phyloP scores from a whole-genome alignment of 2,888 invertebrate genomes.

The Dryococelus australis region DNA sequence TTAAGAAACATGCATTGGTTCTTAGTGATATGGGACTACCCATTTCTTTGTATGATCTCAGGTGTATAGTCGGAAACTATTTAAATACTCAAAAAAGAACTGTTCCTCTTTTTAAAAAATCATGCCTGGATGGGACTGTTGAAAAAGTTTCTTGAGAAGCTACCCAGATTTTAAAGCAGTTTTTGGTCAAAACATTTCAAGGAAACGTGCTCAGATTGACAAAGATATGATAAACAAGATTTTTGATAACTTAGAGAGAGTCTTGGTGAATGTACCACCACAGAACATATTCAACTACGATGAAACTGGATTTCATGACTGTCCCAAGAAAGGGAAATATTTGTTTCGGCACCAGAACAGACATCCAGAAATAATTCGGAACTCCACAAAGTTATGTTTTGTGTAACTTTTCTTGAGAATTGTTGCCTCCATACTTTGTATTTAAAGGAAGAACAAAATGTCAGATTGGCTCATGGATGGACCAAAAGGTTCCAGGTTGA shows the following conservation, averaged over 20 bases:
- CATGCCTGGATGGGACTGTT: background rate
- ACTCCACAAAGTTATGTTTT: background rate
- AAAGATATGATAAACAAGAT: no score
- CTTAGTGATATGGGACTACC: background rate
- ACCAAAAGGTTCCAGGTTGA: background rate
- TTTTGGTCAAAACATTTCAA: background rate
- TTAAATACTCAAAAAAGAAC: background rate
- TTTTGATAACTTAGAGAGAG: no score
- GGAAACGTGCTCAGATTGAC: background rate
- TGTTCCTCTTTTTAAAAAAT: background rate
- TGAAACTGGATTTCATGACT: slow-evolving; percentile 7
- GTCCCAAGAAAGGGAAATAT: background rate
- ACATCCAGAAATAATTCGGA: no score
- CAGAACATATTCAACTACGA: background rate
- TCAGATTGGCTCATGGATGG: background rate
- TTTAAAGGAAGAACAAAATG: background rate
- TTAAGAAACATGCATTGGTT: background rate
- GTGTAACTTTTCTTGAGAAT: background rate
- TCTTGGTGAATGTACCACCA: no score
- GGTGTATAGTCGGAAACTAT: background rate
- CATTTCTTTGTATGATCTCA: background rate
- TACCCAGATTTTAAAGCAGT: background rate
- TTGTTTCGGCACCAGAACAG: no score
- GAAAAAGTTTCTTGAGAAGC: background rate
- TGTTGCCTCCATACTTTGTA: slow-evolving; percentile 22